Base-by-base conservation (phyloP, 2,888 invertebrate genomes). In the Biston stratarius region DNA sequence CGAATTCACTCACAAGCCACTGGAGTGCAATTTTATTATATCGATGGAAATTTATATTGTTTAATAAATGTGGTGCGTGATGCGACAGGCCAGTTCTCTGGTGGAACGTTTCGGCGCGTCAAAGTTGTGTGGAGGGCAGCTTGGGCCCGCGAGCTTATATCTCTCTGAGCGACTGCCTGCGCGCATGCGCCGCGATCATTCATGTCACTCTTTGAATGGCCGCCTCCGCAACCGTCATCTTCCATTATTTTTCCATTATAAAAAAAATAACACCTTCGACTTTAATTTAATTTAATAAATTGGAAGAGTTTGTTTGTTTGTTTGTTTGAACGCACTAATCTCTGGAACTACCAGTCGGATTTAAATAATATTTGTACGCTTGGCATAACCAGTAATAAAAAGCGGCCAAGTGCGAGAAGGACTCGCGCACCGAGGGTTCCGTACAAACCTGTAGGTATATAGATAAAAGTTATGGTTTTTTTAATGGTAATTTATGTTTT, bases 151-250 rank as follows among this genome's bases (percentile, higher is more conserved):
- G 86, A 77, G 89, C 90, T 93, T 94, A 92, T 93, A 94, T 94
- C 89, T 85, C 79, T 77, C 77, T 69, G 83, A 77, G 78, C 76
- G 79, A 79, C 78, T 74, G 76, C 77, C 81, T 73, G 73, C 80
- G 81, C 90, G 90, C 92, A 90, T 92, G 90, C 89, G 90, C 83
- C 75, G 73, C 74, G 52, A 73, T 77, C 89, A 90, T 90, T 94
- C 93, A 93, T 89, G 85, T 85, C 83, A 84, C 82, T 79, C 82
- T 86, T 87, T 92, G 87, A 94, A 93, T 94, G 93, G 88, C 92
- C 88, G 84, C 90, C 91, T 85, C 84, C 85, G 81, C 84, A 81
- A 80, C 83, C 80, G 83, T 88, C 88, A 73, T 77, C 71, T 76
- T 77, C 70, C 40, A 49, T 38, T 15, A 24, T 40, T 59, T 59